phyloP scores from a whole-genome alignment of 2,113 vertebrate genomes.

The Pelusios castaneus region DNA sequence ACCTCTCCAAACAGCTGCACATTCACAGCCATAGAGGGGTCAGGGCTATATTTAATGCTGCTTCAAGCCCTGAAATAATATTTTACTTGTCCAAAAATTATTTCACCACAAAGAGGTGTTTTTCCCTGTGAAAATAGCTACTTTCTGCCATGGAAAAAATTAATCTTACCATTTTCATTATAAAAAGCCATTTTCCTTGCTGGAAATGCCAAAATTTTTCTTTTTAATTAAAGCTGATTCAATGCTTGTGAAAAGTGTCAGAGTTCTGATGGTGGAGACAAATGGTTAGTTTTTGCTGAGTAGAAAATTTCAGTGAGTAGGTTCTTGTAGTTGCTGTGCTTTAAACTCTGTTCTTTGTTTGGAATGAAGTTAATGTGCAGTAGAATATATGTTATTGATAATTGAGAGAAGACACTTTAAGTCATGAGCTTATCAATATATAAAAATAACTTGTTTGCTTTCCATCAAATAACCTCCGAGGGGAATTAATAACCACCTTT shows the following conservation, averaged over 20 bases:
- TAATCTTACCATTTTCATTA: background rate
- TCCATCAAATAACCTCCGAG: constrained; percentile 79
- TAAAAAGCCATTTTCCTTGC: background rate
- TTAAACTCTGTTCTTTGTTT: background rate
- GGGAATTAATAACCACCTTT: constrained; percentile 80
- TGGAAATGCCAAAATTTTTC: background rate
- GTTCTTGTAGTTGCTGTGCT: background rate
- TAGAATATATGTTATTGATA: constrained; percentile 57
- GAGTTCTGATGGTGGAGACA: background rate
- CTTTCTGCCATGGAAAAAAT: background rate
- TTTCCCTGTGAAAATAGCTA: background rate
- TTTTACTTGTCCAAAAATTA: background rate
- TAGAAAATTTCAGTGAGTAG: background rate
- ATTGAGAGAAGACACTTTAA: constrained; percentile 78
- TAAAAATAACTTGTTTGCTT: constrained; percentile 80
- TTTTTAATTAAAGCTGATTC: background rate
- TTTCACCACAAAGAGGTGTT: background rate
- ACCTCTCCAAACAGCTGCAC: background rate
- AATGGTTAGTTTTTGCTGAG: background rate
- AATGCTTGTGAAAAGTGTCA: background rate
- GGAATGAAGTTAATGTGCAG: background rate
- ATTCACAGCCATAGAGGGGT: background rate
- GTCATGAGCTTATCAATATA: constrained; percentile 79
- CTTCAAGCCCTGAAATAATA: background rate
- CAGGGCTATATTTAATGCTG: background rate